Evolutionary conservation across 2,888 invertebrate genomes (phyloP).

Genomic region (Caradrina kadenii): DNA sequence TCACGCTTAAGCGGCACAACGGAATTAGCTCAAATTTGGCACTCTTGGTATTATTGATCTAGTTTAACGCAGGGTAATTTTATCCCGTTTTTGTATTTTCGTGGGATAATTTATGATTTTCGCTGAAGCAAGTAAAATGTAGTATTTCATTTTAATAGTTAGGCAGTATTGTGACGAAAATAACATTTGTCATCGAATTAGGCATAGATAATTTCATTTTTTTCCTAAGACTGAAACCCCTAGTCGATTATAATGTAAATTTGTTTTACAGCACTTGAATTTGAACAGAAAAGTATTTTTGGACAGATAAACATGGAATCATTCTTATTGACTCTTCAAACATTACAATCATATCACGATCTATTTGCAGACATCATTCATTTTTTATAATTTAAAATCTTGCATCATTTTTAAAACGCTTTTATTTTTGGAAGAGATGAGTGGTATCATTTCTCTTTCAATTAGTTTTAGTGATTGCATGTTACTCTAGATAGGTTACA

Average conservation of each 20-base stretch:
- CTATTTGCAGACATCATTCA: conserved; percentile 19
- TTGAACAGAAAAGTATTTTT: conserved; percentile 13
- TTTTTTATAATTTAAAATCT: conserved; percentile 8
- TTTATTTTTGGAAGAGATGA: conserved; percentile 31
- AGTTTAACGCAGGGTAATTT: too few relatives aligned
- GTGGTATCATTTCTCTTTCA: background rate
- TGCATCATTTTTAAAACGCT: conserved; percentile 33
- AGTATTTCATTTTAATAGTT: too few relatives aligned
- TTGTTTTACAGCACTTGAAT: background rate
- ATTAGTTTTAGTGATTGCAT: too few relatives aligned
- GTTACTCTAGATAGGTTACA: too few relatives aligned
- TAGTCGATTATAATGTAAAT: background rate
- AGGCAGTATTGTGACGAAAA: too few relatives aligned
- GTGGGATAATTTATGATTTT: too few relatives aligned
- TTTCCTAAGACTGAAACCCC: background rate
- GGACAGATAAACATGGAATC: background rate
- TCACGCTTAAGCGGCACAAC: too few relatives aligned
- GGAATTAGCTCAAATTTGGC: too few relatives aligned
- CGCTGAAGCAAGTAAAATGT: too few relatives aligned
- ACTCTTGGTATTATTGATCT: too few relatives aligned
- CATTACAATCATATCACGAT: conserved; percentile 18
- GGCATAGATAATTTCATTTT: background rate
- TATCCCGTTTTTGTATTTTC: too few relatives aligned
- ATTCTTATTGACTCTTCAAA: conserved; percentile 4
- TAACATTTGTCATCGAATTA: background rate